Percentiles rank a stretch among this genome's conserved stretches.
Evolutionary conservation across 2,113 vertebrate species (phyloP).

Genomic region (Aldabrachelys gigantea): DNA sequence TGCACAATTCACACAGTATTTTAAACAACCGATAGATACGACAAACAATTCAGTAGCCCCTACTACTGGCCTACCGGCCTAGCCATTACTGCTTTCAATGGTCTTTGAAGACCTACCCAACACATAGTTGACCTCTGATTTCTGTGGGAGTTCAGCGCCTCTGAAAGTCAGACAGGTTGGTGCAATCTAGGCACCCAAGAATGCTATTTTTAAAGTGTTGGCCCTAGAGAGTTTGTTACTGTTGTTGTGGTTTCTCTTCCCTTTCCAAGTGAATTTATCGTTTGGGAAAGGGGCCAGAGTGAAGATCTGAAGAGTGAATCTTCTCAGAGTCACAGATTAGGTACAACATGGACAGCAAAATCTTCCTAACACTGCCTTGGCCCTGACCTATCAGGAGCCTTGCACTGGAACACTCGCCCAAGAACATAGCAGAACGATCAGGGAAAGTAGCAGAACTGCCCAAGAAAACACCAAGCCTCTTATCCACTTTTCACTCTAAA

Average conservation of each 20-base stretch:
- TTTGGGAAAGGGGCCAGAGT: not conserved
- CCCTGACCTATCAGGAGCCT: not conserved
- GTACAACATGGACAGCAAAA: not conserved
- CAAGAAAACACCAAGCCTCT: not conserved
- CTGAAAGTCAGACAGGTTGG: not conserved
- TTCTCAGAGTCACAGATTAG: not conserved
- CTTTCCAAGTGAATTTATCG: not conserved
- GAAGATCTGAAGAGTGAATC: not conserved
- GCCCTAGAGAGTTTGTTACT: not conserved
- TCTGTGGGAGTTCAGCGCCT: not conserved
- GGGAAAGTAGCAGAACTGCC: not conserved
- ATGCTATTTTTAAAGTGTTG: not conserved
- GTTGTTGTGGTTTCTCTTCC: not conserved
- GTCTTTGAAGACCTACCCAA: not conserved
- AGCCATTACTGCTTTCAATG: not conserved
- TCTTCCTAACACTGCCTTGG: not conserved
- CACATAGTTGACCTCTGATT: not conserved
- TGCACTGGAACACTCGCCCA: not conserved
- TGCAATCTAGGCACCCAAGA: not conserved
- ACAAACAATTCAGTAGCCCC: not conserved
- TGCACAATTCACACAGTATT: not conserved
- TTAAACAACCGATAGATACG: not conserved
- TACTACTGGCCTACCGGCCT: not conserved
- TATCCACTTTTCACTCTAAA: not conserved
- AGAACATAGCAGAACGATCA: not conserved